These are phyloP conservation scores for Netelia melanura DNA, from an alignment of 2,888 invertebrate species.

Conservation along the genomic window DNA sequence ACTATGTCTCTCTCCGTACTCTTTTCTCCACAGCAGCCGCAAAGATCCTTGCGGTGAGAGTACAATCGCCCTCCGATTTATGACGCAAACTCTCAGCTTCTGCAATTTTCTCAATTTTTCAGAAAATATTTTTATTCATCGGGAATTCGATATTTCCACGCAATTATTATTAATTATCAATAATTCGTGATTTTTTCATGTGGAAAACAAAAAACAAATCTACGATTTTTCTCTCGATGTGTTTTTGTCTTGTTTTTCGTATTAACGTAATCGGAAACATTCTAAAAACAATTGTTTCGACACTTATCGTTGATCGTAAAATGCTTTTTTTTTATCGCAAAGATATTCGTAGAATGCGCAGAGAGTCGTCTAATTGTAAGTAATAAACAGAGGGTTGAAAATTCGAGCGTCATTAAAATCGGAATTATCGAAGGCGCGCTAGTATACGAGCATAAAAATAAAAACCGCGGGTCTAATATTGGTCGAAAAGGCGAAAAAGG, in stretches of 20 bases:
- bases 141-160: too few species aligned
- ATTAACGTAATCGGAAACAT: too few species aligned
- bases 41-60: slow-evolving; percentile 55
- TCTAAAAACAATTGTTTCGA: too few species aligned
- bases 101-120: background rate
- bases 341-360: background rate
- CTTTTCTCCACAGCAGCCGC: slow-evolving; percentile 57
- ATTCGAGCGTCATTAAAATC: background rate
- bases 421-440: background rate
- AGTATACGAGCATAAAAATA: slow-evolving; percentile 1
- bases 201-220: too few species aligned
- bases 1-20: slow-evolving; percentile 10
- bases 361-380: background rate
- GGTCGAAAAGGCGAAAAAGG: slow-evolving; percentile 38
- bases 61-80: slow-evolving; percentile 63
- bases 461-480: slow-evolving; percentile 45
- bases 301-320: background rate
- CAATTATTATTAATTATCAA: too few species aligned
- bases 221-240: too few species aligned
- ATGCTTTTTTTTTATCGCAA: slow-evolving; percentile 5
- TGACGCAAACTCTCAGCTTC: slow-evolving; percentile 29
- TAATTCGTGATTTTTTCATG: too few species aligned
- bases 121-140: background rate
- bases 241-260: too few species aligned
- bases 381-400: background rate